A percentile compares a stretch with the other conserved stretches of the same genome.
These are phyloP conservation scores for Anagyrus pseudococci DNA, from an alignment of 2,888 invertebrate genomes.

Conservation along the genomic window DNA sequence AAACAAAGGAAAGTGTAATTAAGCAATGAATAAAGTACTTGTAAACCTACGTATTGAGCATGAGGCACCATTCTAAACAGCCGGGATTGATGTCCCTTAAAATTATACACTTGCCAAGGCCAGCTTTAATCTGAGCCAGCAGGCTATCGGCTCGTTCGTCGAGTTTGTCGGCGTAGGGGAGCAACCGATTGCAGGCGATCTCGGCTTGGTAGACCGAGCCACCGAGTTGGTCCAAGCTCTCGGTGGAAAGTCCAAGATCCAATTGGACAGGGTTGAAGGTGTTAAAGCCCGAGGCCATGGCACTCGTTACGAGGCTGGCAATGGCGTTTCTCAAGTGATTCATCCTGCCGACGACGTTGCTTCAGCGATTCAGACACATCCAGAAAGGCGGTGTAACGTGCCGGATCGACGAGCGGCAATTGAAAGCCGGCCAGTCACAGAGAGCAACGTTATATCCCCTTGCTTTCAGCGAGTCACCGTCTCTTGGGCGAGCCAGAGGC, in stretches of 20 bases:
- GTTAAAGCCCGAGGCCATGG: no score
- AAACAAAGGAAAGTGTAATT: slow-evolving; percentile 16
- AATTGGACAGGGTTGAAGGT: no score
- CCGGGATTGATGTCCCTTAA: slow-evolving; percentile 71
- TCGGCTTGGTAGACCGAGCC: slow-evolving; percentile 22
- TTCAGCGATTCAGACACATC: no score
- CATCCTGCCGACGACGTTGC: no score
- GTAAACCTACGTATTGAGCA: slow-evolving; percentile 21
- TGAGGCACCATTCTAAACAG: slow-evolving; percentile 22
- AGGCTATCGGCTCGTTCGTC: slow-evolving; percentile 76
- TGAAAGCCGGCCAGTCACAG: no score
- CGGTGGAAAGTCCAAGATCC: slow-evolving; percentile 18
- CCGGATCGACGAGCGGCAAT: no score
- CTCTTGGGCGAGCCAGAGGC: no score
- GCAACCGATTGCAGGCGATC: slow-evolving; percentile 18
- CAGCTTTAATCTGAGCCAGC: slow-evolving; percentile 78
- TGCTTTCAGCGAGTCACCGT: no score
- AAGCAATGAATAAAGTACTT: background rate
- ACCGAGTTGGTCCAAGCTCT: slow-evolving; percentile 22
- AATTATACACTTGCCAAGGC: slow-evolving; percentile 78
- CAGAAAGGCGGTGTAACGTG: no score
- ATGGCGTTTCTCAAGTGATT: no score
- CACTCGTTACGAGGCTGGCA: no score
- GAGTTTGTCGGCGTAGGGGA: slow-evolving; percentile 54
- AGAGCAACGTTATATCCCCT: no score